These are phyloP conservation scores for Bos javanicus DNA, from an alignment of 2,113 vertebrate genomes.

Conservation along the genomic window DNA sequence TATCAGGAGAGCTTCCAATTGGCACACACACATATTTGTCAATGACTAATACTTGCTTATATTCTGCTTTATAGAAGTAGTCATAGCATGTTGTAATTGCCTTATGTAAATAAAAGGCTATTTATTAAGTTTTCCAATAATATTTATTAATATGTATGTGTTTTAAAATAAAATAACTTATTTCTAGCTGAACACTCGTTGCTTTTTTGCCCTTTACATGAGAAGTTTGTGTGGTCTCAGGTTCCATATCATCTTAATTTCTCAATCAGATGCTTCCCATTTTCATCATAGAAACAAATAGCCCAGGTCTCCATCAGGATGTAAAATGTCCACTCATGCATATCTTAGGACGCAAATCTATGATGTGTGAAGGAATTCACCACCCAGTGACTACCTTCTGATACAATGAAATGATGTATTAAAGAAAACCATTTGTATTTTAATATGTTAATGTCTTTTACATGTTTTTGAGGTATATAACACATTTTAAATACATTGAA, in stretches of 20 bases:
- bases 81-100: constrained; percentile 84
- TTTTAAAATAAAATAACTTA: constrained; percentile 85
- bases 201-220: constrained; percentile 5
- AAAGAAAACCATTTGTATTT: constrained; percentile 16
- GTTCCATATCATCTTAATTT: neutral
- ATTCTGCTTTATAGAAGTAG: constrained; percentile 81
- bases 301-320: neutral
- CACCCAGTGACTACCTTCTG: neutral
- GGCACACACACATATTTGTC: constrained; percentile 76
- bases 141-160: constrained; percentile 84
- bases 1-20: constrained; percentile 74
- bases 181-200: constrained; percentile 80
- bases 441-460: neutral
- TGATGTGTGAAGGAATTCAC: neutral
- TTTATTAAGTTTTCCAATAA: constrained; percentile 86
- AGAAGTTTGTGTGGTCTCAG: neutral
- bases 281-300: neutral
- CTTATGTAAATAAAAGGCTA: constrained; percentile 84
- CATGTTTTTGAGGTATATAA: neutral
- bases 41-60: constrained; percentile 78
- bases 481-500: constrained; percentile 1
- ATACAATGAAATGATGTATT: neutral
- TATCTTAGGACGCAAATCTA: neutral
- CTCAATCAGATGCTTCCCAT: neutral
- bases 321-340: neutral